Base-by-base conservation (phyloP, 2,797 vertebrate genomes). In the Oreochromis mossambicus region DNA sequence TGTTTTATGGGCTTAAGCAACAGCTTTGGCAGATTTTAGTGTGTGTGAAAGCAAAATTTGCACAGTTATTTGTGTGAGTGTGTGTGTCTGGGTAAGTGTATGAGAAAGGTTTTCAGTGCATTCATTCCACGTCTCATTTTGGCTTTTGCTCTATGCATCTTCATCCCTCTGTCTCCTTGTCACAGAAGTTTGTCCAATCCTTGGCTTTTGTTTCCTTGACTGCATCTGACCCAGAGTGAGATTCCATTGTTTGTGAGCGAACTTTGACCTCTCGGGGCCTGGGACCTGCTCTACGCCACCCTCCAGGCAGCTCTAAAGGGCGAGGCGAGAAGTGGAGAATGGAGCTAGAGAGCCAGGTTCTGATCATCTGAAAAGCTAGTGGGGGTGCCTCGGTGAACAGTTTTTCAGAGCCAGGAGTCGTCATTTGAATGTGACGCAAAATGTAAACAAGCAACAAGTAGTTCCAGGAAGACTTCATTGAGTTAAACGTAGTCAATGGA, bases 241-340 rank as follows among this genome's bases (percentile, higher is more conserved):
- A 87, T 77, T 26, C 83, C 84, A 93, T 96, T 96, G 94, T 95
- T 78, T 56, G 48, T 5, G 36, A 9, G 54, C 10, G 75, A 94
- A 93, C 94, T 94, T 68, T 94, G 93, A 95, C 93, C 91, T 68
- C 29, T 36, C 61, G 76, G 94, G 92, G 92, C 95, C 95, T 95
- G 95, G 92, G 95, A 96, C 93, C 92, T 93, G 91, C 87, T 91
- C 87, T 76, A 83, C 11, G 48, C 66, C 85, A 81, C 88, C 91
- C 91, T 80, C 54, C 15, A 81, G 91, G 90, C 91, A 41, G 38
- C 79, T 82, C 87, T 58, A 89, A 92, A 70, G 34, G 91, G 88
- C 82, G 79, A 82, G 26, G 32, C 50, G 68, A 86, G 77, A 63
- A 75, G 77, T 48, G 32, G n/a, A n/a, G 34, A 88, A 90, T 85